A percentile compares a stretch with the other conserved stretches of the same genome.
Conservation (phyloP, 2,888 invertebrate genomes). For the Pharmacophagus antenor region DNA sequence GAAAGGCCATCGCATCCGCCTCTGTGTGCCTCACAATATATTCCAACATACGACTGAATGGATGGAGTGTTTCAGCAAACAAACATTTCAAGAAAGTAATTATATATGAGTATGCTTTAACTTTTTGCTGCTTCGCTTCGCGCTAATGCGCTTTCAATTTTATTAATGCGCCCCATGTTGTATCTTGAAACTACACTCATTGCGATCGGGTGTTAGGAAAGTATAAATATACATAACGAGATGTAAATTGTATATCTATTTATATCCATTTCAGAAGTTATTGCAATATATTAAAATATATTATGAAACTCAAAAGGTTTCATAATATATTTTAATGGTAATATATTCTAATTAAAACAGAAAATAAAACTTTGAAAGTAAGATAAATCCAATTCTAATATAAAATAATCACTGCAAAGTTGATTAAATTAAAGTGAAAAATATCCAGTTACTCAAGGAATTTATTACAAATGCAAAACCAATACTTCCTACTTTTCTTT, state of each 20-base stretch:
- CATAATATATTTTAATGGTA: too few species aligned
- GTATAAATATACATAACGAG: neutral
- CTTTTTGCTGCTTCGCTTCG: conserved; percentile 15
- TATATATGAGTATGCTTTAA: conserved; percentile 29
- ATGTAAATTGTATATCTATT: neutral
- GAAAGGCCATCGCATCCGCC: conserved; percentile 54
- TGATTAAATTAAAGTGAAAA: too few species aligned
- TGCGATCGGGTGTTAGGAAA: neutral
- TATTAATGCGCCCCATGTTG: conserved; percentile 20
- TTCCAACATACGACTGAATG: conserved; percentile 33
- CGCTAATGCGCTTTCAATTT: conserved; percentile 25
- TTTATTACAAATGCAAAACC: too few species aligned
- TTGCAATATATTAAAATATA: too few species aligned
- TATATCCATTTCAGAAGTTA: neutral
- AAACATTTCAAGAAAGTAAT: conserved; percentile 30
- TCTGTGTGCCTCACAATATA: conserved; percentile 37
- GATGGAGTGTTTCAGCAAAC: conserved; percentile 30
- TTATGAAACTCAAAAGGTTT: too few species aligned
- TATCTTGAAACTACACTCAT: neutral
- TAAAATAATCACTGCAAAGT: too few species aligned
- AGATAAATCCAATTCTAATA: too few species aligned
- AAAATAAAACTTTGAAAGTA: too few species aligned
- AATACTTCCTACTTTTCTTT: too few species aligned
- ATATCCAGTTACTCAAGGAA: too few species aligned
- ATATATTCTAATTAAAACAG: too few species aligned